phyloP scores from a whole-genome alignment of 2,113 vertebrate species.

The Tiliqua scincoides region DNA sequence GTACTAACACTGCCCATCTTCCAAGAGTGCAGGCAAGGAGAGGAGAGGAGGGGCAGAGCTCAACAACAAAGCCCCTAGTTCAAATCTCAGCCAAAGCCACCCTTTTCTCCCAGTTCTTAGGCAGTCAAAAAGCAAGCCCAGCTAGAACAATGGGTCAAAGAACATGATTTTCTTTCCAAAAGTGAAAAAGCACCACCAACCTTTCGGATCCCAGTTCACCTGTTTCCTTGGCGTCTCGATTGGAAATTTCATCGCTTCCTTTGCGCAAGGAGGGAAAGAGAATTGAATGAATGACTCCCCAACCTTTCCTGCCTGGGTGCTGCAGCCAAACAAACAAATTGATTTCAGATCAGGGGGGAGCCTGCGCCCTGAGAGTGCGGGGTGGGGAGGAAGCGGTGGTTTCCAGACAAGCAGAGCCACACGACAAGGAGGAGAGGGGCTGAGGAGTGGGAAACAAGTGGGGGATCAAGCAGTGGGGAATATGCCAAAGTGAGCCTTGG shows the following conservation, averaged over 20 bases:
- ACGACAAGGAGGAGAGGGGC: constrained; percentile 45
- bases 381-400: constrained; percentile 42
- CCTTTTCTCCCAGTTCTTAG: constrained; percentile 25
- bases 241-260: constrained; percentile 97
- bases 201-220: constrained; percentile 98
- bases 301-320: constrained; percentile 68
- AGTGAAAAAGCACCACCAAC: constrained; percentile 80
- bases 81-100: constrained; percentile 52
- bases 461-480: constrained; percentile 19
- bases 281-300: constrained; percentile 71
- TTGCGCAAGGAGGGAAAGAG: constrained; percentile 74
- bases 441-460: constrained; percentile 3
- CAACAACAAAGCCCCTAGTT: constrained; percentile 41
- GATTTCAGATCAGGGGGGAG: constrained; percentile 65
- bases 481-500: constrained; percentile 32
- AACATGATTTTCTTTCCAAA: constrained; percentile 25
- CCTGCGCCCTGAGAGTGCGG: constrained; percentile 58
- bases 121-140: constrained; percentile 45
- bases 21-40: constrained; percentile 32
- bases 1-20: constrained; percentile 54
- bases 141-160: constrained; percentile 33
- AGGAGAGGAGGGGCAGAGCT: constrained; percentile 35
- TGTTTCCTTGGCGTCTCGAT: constrained; percentile 95
- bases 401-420: constrained; percentile 67
- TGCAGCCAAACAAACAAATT: constrained; percentile 74